Base-by-base conservation (phyloP, 2,797 vertebrate species). In the Lacerta agilis region DNA sequence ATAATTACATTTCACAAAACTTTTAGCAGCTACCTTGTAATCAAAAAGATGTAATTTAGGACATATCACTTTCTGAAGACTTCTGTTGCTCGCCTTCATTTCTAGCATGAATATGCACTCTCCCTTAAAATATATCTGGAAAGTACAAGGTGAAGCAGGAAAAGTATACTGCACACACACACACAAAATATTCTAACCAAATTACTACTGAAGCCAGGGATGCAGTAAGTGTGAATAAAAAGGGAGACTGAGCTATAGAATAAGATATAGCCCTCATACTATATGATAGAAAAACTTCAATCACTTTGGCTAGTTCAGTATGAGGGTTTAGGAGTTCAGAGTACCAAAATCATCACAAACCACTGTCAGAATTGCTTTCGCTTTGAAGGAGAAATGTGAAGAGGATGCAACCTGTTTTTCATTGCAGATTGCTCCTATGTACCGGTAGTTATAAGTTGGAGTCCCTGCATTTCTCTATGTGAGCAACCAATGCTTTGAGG, bases 401-500 rank as follows among this genome's bases (percentile, higher is more conserved):
- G 83, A 49, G 3, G 27, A 55, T 9, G 58, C 82, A 85, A 82
- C 29, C 45, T 9, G 75, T 0, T 85, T 36, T 55, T 75, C 3
- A 13, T 13, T 27, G 38, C 58, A 15, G 29, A 73, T 45, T 18
- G 76, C 8, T 76, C 69, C 45, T 61, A 13, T 13, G 33, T 33
- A 33, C 33, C 33, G 33, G 1, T 9, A 61, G 83, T 90, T 36
- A 6, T 7, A 25, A 83, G 43, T 43, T 2, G 23, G 7, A 73
- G 0, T 58, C 49, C 83, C 18, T 81, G n/a, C 25, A 78, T 66
- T 1, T 7, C 66, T 87, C 79, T 69, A 58, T 83, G 45, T 11
- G 2, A 11, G 11, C n/a, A 80, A 3, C 2, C 61, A 11, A 0
- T 78, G 7, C 25, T 7, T 78, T 11, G 83, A 0, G 0, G 29